These are phyloP conservation scores for Rhegmatorhina hoffmannsi DNA, from an alignment of 2,113 vertebrate species.

Conservation along the genomic window DNA sequence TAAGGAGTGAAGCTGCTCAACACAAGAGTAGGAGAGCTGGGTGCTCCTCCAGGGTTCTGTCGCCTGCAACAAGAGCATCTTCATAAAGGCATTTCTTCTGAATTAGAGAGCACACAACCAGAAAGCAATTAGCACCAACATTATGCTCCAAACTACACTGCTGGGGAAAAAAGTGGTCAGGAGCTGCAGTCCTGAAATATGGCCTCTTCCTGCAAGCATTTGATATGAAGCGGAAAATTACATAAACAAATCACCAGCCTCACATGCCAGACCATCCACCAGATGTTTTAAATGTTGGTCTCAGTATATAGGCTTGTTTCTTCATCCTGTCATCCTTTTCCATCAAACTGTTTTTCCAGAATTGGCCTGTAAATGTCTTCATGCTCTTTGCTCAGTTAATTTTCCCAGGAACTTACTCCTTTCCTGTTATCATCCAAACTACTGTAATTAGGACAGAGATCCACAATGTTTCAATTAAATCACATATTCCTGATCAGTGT, in stretches of 20 bases:
- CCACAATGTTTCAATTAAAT: not conserved
- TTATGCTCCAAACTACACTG: not conserved
- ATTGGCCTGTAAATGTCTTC: not conserved
- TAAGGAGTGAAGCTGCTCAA: not conserved
- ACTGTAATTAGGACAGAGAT: not conserved
- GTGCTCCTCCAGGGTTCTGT: not conserved
- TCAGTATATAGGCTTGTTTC: not conserved
- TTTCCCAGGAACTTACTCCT: not conserved
- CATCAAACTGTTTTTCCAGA: not conserved
- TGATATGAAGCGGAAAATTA: conserved; percentile 8
- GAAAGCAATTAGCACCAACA: not conserved
- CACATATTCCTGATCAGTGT: not conserved
- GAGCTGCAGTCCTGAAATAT: not conserved
- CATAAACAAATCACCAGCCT: conserved; percentile 8
- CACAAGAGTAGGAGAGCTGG: not conserved
- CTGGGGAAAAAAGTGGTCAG: not conserved
- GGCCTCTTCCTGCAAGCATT: not conserved
- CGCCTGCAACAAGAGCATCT: not conserved
- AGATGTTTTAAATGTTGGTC: not conserved
- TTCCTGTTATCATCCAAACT: not conserved
- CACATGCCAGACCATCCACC: not conserved
- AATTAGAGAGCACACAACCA: not conserved
- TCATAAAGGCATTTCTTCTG: not conserved
- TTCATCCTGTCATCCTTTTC: not conserved
- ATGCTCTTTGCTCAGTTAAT: not conserved